Evolutionary conservation across 1,140 invertebrate genomes (phyloP), one percentile per base, ranked within the genome.

Genomic region (Drosophila saltans): DNA sequence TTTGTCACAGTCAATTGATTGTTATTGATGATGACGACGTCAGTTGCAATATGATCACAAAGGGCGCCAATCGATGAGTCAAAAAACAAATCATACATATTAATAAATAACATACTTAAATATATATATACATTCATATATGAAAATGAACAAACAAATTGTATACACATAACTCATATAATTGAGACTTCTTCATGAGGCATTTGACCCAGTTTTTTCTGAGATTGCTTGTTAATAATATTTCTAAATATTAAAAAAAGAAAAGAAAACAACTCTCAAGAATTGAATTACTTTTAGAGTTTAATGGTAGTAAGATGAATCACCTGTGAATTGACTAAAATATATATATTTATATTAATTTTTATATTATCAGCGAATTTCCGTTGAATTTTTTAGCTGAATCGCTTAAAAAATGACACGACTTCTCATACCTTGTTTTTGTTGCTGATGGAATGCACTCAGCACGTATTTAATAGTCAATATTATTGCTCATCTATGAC

Each of bases 1-100:
- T 86, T 88, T 86, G 83, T 86, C 83, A 86, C 84, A 88, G 84
- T 40, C 83, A 86, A 86, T 86, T 86, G 83, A 86, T 83, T 83
- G 73, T 77, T 86, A 88, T 86, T 88, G 80, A 74, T 88, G 84
- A 88, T 71, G 45, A 52, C 8, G 21, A 48, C 45, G 21, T 26
- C 21, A 36, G 33, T 36, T 26, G 8, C 45, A 48, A 24, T 21
- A 81, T 64, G 74, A 84, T 74, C 71, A 58, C 33, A 43, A 52
- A 73, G 66, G 69, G 67, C 74, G 40, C 61, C 61, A 11, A 43
- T 43, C 56, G 48, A 76, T 81, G 79, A 79, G 65, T 79, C 65
- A 73, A 69, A 26, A 9, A 9, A 57, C 45, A 48, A 55, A 45
- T 36, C 33, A 64, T 60, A 64, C 16, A 48, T 48, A 48, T 48